Conservation (phyloP, 2,797 vertebrate genomes). For the Phalloptychus januarius region DNA sequence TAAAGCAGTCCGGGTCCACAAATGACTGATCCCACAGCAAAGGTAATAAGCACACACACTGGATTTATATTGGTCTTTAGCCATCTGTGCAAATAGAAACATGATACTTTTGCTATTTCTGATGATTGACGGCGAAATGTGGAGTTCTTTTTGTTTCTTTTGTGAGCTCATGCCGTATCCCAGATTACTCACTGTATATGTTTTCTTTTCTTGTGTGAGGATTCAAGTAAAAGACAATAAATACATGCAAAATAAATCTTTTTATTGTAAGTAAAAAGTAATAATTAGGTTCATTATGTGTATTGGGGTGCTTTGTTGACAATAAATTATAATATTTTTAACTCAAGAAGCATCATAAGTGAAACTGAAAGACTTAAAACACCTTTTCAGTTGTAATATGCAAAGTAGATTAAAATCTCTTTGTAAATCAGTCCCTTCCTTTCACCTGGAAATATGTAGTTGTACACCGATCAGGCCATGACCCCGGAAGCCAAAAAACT, state of each 20-base stretch:
- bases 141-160: not conserved
- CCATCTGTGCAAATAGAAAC: not conserved
- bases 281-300: not conserved
- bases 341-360: not conserved
- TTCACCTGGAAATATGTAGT: not conserved
- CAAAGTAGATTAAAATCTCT: not conserved
- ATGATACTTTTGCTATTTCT: not conserved
- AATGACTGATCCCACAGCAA: slow-evolving; percentile 47
- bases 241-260: not conserved
- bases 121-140: not conserved
- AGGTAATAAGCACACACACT: slow-evolving; percentile 56
- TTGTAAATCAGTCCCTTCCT: not conserved
- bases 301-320: not conserved
- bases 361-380: not conserved
- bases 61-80: not conserved
- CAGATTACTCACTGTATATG: not conserved
- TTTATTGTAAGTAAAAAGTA: not conserved
- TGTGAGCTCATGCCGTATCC: slow-evolving; percentile 10
- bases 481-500: not conserved
- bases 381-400: not conserved
- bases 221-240: not conserved
- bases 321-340: not conserved
- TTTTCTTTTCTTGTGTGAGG: slow-evolving; percentile 3
- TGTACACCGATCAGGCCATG: not conserved
- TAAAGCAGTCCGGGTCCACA: slow-evolving; percentile 27